These are phyloP conservation scores for Siniperca chuatsi DNA, from an alignment of 2,113 vertebrate genomes.

Conservation along the genomic window DNA sequence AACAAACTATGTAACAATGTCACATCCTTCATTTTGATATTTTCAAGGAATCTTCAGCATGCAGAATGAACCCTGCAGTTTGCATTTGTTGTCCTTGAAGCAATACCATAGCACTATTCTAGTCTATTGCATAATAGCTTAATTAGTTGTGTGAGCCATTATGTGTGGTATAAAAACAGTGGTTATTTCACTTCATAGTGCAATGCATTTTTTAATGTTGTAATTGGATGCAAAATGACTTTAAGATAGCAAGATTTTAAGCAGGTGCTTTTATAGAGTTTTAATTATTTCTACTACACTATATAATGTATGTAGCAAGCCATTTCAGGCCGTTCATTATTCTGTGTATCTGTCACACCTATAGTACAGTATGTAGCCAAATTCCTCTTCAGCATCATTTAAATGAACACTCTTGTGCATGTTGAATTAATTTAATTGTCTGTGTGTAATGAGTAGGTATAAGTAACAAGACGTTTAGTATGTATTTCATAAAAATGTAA, in stretches of 20 bases:
- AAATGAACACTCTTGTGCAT: not conserved
- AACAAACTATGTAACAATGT: not conserved
- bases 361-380: not conserved
- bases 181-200: conserved; percentile 12
- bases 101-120: not conserved
- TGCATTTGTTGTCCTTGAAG: not conserved
- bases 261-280: not conserved
- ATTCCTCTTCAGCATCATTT: not conserved
- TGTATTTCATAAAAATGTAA: conserved; percentile 3
- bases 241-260: not conserved
- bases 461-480: not conserved
- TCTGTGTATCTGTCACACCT: conserved; percentile 5
- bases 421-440: conserved; percentile 17
- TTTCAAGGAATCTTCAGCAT: not conserved
- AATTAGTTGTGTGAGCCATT: conserved; percentile 17
- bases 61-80: not conserved
- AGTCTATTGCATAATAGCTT: not conserved
- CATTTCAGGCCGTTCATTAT: conserved; percentile 2
- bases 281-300: not conserved
- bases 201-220: not conserved
- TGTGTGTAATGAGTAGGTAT: conserved; percentile 20
- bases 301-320: not conserved
- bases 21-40: not conserved
- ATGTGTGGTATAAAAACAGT: not conserved
- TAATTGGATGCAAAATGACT: conserved; percentile 30